phyloP scores from a whole-genome alignment of 1,140 invertebrate genomes.

The Xylocopa sonorina region DNA sequence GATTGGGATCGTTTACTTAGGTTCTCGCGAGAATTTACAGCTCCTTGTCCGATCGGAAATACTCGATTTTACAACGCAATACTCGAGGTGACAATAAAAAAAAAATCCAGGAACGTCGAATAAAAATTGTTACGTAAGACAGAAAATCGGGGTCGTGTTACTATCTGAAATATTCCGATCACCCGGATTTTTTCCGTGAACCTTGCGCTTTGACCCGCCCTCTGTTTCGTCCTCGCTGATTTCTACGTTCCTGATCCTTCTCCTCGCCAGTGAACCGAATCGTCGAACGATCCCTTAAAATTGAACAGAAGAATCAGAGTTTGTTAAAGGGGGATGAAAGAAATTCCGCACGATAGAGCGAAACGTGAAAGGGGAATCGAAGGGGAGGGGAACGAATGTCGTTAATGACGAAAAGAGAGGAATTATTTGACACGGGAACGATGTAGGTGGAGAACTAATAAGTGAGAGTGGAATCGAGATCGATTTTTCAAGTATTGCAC shows the following conservation, averaged over 20 bases:
- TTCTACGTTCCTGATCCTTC: neutral
- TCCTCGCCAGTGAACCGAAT: slow-evolving; percentile 3
- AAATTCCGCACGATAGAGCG: neutral
- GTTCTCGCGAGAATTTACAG: slow-evolving; percentile 12
- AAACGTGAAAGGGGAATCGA: neutral
- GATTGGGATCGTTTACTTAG: too few species aligned
- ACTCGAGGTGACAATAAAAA: neutral
- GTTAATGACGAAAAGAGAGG: neutral
- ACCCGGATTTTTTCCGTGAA: neutral
- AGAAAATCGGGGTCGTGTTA: slow-evolving; percentile 19
- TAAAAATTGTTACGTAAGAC: neutral
- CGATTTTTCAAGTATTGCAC: neutral
- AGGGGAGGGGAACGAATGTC: neutral
- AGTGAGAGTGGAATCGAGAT: neutral
- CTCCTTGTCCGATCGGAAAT: neutral
- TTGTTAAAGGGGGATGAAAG: slow-evolving; percentile 10
- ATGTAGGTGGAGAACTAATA: neutral
- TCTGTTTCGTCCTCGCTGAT: neutral
- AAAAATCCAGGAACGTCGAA: neutral
- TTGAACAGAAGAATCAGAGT: neutral
- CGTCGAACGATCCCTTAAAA: slow-evolving; percentile 14
- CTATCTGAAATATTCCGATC: slow-evolving; percentile 23
- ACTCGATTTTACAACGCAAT: slow-evolving; percentile 52
- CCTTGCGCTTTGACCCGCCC: neutral
- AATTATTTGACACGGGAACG: neutral